Evolutionary conservation across 1,140 invertebrate species (phyloP).

Genomic region (Nasonia longicornis): DNA sequence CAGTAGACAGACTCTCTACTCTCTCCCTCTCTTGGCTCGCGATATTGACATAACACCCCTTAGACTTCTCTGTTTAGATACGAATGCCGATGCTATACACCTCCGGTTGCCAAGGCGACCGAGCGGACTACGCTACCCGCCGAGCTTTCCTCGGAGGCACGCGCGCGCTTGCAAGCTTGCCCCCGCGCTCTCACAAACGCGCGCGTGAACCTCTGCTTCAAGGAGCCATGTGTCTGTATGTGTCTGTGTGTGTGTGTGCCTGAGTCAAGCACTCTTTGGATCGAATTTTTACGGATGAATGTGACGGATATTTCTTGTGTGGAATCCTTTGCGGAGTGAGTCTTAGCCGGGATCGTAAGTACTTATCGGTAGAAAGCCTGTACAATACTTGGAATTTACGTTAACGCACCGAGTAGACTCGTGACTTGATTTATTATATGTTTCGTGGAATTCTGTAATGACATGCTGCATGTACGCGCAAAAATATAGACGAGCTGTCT

Average conservation of each 20-base stretch:
- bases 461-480: too few species aligned
- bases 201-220: not conserved
- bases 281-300: too few species aligned
- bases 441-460: too few species aligned
- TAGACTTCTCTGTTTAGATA: conserved; percentile 49
- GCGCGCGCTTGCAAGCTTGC: conserved; percentile 14
- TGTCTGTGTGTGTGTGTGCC: too few species aligned
- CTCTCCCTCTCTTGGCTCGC: not conserved
- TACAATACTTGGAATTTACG: too few species aligned
- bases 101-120: conserved; percentile 50
- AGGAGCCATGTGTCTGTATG: too few species aligned
- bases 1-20: not conserved
- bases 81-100: conserved; percentile 46
- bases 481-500: too few species aligned
- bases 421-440: too few species aligned
- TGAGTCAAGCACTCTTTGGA: too few species aligned
- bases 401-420: too few species aligned
- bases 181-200: not conserved
- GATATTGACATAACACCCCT: conserved; percentile 52
- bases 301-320: too few species aligned
- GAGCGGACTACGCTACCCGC: conserved; percentile 41
- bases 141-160: conserved; percentile 33
- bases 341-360: not conserved
- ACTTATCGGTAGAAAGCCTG: too few species aligned
- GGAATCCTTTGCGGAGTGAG: not conserved